Evolutionary conservation across 1,140 invertebrate species (phyloP), one percentile per base, ranked within the genome.

Genomic region (Trachelipus rathkii): DNA sequence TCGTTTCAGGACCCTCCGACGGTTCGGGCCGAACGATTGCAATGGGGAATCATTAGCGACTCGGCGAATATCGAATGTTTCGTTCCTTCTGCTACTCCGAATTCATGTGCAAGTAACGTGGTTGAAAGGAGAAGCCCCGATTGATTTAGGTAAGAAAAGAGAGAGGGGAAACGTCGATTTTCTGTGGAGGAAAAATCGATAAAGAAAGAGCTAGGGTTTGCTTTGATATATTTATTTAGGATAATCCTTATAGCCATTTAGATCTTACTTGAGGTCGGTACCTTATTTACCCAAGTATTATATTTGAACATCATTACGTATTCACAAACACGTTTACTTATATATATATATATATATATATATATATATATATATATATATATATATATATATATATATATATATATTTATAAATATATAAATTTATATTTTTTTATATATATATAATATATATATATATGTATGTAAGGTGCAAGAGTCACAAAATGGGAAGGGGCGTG

Each of bases 51-150:
- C 0, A 88, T 90, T 80, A 92, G 92, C 0, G 92, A 93, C 82
- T 90, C 89, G 6, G 91, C 93, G 0, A 89, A 92, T 84, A 89
- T 97, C n/a, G 94, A 96, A 86, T 98, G 96, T 84, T 88, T 91
- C 44, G 93, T 93, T 6, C 91, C 92, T 82, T 92, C 94, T 21
- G 91, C 97, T 76, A 95, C 95, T 23, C 91, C 91, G 82, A 93
- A 95, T 19, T 80, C 79, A 10, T n/a, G 76, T 80, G 23, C 74
- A 77, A 21, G 78, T 80, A 72, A 78, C 77, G 23, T 82, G 81
- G 81, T 78, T 60, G 13, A 77, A 81, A 19, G 50, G 68, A n/a
- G 80, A 77, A n/a, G 60, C 69, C 10, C 66, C 76, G 43, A 75
- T 81, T 50, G 80, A 81, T 67, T 66, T 81, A 13, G 77, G 80